Base-by-base conservation (phyloP, 2,888 invertebrate species). In the Yponomeuta malinellus region DNA sequence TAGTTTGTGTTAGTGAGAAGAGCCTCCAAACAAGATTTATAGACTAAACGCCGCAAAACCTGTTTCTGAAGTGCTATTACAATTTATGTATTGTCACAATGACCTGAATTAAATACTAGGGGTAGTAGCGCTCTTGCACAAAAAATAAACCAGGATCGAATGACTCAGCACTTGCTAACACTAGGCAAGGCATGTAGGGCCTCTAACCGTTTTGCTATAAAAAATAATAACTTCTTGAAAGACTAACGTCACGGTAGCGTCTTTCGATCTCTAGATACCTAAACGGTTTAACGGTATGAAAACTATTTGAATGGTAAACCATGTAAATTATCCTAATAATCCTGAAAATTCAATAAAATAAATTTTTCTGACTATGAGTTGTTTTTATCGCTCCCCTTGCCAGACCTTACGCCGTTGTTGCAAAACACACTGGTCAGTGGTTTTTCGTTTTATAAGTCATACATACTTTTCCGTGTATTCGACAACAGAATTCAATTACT, bases 271-370 rank as follows among this genome's bases (percentile, higher is more conserved):
- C 52, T 59, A 59, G 15, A 59, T 59, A 59, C 12, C 52, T 59
- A 43, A 43, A 43, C 43, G 52, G 52, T 59, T 15, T 59, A 15
- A 59, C 6, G 6, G 52, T 59, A 59, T 59, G 15, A 59, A 59
- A 12, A 59, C 15, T 15, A 59, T 59, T 59, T 59, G 52, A 65
- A 31, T 65, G 64, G 64, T 64, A 31, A 31, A 29, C 31, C 64
- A 29, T 64, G 64, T 64, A 65, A 65, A 65, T 65, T 65, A 65
- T 29, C 65, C 65, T 29, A 65, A 29, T 64, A 64, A 64, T 64
- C 64, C 31, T 64, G 64, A 29, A 65, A 29, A 31, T 23, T 31
- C 33, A 65, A 65, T 65, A 65, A 65, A 65, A 23, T 29, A 65
- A 23, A 65, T 65, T 65, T 65, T 65, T 65, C 33, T 65, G 65